Conservation (phyloP, 2,888 invertebrate species). For the Dryomyza anilis region DNA sequence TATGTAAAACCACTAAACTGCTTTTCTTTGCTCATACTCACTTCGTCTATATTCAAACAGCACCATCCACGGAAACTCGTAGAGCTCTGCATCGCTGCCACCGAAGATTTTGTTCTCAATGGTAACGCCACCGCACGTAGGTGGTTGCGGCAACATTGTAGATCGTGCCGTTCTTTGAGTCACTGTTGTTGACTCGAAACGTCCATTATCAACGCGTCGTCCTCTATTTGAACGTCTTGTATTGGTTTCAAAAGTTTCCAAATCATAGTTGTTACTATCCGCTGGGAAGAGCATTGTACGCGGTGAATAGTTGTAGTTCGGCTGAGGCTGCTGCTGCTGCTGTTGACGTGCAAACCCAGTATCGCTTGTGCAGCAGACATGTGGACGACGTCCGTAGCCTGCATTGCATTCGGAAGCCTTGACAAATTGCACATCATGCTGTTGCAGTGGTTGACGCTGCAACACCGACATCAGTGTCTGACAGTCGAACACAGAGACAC, state of each 20-base stretch:
- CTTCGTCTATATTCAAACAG: conserved; percentile 66
- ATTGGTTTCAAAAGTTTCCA: neutral
- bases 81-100: conserved; percentile 66
- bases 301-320: conserved; percentile 52
- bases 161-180: conserved; percentile 30
- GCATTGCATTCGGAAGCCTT: conserved; percentile 48
- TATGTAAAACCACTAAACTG: no score
- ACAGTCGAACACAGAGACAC: conserved; percentile 54
- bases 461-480: conserved; percentile 47
- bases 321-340: neutral
- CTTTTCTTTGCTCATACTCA: no score
- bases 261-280: neutral
- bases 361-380: conserved; percentile 55
- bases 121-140: conserved; percentile 54
- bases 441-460: conserved; percentile 40
- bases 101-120: conserved; percentile 67
- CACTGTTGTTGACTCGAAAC: neutral
- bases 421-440: conserved; percentile 46
- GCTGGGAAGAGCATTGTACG: conserved; percentile 32
- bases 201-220: neutral
- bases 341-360: conserved; percentile 41
- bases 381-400: conserved; percentile 45
- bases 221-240: neutral
- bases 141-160: conserved; percentile 46
- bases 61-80: conserved; percentile 75